These are phyloP conservation scores for Dicyrtomina minuta DNA, from an alignment of 2,888 invertebrate species.

Conservation along the genomic window DNA sequence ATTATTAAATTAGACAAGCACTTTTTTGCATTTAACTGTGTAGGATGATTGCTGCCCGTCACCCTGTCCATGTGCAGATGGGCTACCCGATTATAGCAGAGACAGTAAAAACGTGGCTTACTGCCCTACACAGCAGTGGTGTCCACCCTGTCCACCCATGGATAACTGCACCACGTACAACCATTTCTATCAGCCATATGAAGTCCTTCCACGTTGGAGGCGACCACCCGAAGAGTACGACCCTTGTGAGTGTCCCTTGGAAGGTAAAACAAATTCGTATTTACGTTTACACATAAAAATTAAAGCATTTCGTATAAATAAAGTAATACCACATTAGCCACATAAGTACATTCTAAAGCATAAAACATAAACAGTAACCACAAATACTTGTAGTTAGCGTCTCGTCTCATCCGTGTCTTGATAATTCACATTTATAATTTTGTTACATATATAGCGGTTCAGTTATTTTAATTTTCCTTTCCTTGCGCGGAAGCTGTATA, in stretches of 20 bases:
- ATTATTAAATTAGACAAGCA: too few species aligned
- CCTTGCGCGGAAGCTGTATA: too few species aligned
- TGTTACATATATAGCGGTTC: too few species aligned
- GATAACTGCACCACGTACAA: constrained; percentile 44
- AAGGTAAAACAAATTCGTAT: constrained; percentile 31
- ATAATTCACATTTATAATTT: too few species aligned
- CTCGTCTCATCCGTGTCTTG: too few species aligned
- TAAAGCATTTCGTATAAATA: neutral
- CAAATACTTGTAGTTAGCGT: too few species aligned
- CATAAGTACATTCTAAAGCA: too few species aligned
- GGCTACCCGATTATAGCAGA: constrained; percentile 32
- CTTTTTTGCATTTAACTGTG: neutral
- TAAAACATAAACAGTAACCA: too few species aligned
- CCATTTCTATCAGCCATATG: constrained; percentile 33
- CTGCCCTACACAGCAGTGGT: neutral
- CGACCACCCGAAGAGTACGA: constrained; percentile 31
- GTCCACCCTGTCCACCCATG: constrained; percentile 36
- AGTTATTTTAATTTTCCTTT: too few species aligned
- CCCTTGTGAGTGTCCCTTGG: constrained; percentile 47
- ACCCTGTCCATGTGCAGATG: constrained; percentile 40
- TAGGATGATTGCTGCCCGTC: constrained; percentile 48
- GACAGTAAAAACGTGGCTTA: constrained; percentile 36
- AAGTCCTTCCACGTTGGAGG: constrained; percentile 32
- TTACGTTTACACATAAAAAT: neutral
- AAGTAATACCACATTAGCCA: too few species aligned